These are phyloP conservation scores for Heliconius nattereri DNA, from an alignment of 1,140 invertebrate genomes.

Conservation along the genomic window DNA sequence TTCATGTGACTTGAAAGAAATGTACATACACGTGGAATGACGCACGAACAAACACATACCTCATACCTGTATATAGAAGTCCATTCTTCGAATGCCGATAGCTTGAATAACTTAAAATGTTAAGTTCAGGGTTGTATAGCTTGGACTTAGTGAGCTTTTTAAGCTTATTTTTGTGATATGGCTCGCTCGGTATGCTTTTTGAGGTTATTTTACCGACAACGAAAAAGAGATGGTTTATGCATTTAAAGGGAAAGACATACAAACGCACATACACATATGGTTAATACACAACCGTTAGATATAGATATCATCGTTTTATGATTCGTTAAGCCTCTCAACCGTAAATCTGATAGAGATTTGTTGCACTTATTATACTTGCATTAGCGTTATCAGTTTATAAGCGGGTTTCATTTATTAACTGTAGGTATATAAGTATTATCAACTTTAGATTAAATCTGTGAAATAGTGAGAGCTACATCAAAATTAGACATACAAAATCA, in stretches of 20 bases:
- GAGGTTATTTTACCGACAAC: too few species aligned
- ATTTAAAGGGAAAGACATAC: too few species aligned
- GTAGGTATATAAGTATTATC: too few species aligned
- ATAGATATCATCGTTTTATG: not conserved
- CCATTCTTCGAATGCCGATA: conserved; percentile 17
- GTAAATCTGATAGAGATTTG: conserved; percentile 4
- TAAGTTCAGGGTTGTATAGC: conserved; percentile 31
- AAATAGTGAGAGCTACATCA: too few species aligned
- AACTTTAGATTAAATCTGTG: too few species aligned
- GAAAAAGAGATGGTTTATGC: too few species aligned
- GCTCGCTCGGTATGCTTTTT: too few species aligned
- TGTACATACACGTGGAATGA: conserved; percentile 11
- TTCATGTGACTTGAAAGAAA: conserved; percentile 24
- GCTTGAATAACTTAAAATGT: conserved; percentile 35
- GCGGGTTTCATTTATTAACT: not conserved
- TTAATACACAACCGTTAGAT: not conserved
- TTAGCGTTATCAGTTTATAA: not conserved
- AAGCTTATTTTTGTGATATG: not conserved
- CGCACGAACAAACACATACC: conserved; percentile 12
- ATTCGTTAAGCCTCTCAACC: conserved; percentile 11
- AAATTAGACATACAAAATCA: too few species aligned
- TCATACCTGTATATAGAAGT: too few species aligned
- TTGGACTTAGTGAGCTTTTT: not conserved
- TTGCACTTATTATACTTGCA: not conserved
- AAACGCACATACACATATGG: too few species aligned